phyloP scores from a whole-genome alignment of 1,140 invertebrate genomes.

The Leucophenga varia region DNA sequence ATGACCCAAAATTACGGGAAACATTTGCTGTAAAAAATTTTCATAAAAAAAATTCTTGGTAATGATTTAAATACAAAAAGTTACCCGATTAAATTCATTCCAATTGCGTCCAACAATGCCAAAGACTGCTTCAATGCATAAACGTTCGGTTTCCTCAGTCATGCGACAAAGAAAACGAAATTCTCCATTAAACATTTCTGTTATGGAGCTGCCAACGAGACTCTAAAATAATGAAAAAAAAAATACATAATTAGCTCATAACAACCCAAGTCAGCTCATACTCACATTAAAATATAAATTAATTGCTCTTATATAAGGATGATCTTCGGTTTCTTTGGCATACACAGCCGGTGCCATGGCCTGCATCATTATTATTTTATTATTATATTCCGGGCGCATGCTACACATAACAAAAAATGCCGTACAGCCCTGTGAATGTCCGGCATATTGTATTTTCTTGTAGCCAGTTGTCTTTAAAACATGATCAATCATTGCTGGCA shows the following conservation, averaged over 20 bases:
- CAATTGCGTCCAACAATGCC: slow-evolving; percentile 51
- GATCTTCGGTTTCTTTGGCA: slow-evolving; percentile 51
- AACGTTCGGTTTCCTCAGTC: slow-evolving; percentile 48
- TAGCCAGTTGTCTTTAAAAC: slow-evolving; percentile 61
- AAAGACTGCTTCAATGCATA: slow-evolving; percentile 51
- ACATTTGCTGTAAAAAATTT: slow-evolving; percentile 57
- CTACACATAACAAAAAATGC: slow-evolving; percentile 65
- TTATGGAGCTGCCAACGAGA: slow-evolving; percentile 47
- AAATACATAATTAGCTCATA: neutral
- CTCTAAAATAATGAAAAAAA: slow-evolving; percentile 22
- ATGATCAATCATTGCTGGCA: slow-evolving; percentile 71
- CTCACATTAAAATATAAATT: slow-evolving; percentile 49
- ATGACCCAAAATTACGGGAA: slow-evolving; percentile 74
- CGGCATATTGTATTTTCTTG: slow-evolving; percentile 56
- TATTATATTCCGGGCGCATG: slow-evolving; percentile 68
- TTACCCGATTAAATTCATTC: slow-evolving; percentile 50
- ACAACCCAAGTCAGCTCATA: neutral
- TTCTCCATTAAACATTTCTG: slow-evolving; percentile 51
- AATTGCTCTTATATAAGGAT: slow-evolving; percentile 46
- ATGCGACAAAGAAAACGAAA: slow-evolving; percentile 51
- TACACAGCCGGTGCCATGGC: slow-evolving; percentile 65
- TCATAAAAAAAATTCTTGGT: slow-evolving; percentile 13
- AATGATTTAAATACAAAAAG: slow-evolving; percentile 55
- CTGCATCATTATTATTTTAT: slow-evolving; percentile 63
- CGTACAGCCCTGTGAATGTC: slow-evolving; percentile 63